Base-by-base conservation (phyloP, 2,113 vertebrate genomes). In the Colius striatus region DNA sequence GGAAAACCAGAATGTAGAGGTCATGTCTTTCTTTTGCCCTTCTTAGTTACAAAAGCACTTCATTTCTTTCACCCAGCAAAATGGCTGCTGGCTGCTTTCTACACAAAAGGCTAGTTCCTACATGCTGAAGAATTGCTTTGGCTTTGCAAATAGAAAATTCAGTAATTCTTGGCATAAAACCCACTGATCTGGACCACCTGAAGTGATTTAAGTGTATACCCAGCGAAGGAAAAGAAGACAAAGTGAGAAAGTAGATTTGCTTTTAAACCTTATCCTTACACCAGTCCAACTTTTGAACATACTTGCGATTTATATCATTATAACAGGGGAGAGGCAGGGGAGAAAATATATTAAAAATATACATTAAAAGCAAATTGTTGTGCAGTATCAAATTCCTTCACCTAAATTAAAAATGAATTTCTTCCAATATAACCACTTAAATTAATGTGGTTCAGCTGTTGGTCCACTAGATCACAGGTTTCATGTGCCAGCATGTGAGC, bases 61-160 rank as follows among this genome's bases (percentile, higher is more conserved):
- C 5, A 48, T 90, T 97, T 84, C 65, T 84, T 90, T 89, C 65
- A 81, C 91, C n/a, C 38, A 68, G 26, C 74, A 78, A 89, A 92
- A 84, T 71, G 61, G 13, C 19, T 89, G n/a, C 70, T 91, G 58
- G 15, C 54, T 90, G 41, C 30, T 88, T 85, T 89, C 70, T 77
- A 19, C 50, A 85, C 68, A 85, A 85, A 87, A 66, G 30, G 5
- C 50, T 73, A 11, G 7, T 79, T 87, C 82, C 79, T 85, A 36
- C 26, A 50, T 41, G 45, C 45, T 45, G 27, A 76, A 74, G 43
- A 77, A 75, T 72, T 84, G 34, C 17, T 91, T 84, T 92, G 58
- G 58, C 66, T 94, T 92, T 84, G 45, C 43, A 89, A 89, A 58
- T 20, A 68, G 78, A 72, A 91, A 87, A 81, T 84, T 71, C 53